phyloP scores from a whole-genome alignment of 2,888 invertebrate genomes.

The Tenthredo scrophulariae region DNA sequence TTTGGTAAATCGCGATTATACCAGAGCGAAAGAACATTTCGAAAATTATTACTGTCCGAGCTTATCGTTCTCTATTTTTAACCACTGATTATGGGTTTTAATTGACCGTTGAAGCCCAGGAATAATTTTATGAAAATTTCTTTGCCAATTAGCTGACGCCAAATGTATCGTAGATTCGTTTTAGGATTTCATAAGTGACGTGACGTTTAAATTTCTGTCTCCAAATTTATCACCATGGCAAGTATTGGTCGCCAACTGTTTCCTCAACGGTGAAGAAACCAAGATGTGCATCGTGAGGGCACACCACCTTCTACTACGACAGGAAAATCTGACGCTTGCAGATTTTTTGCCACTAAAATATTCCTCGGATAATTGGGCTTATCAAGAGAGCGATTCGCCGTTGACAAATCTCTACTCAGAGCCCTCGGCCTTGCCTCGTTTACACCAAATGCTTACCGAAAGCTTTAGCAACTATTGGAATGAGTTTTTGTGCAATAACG shows the following conservation, averaged over 20 bases:
- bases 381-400: conserved; percentile 75
- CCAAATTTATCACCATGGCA: conserved; percentile 90
- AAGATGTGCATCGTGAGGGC: conserved; percentile 85
- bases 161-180: conserved; percentile 62
- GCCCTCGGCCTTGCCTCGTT: conserved; percentile 82
- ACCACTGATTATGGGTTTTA: not conserved
- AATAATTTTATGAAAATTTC: not conserved
- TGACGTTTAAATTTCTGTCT: conserved; percentile 88
- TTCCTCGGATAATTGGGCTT: conserved; percentile 74
- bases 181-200: conserved; percentile 89
- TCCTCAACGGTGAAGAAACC: conserved; percentile 77
- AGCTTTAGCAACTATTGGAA: conserved; percentile 89
- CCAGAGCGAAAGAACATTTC: not conserved
- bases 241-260: conserved; percentile 83
- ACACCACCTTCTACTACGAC: conserved; percentile 88
- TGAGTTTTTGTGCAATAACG: conserved; percentile 88
- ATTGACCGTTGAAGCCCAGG: not conserved
- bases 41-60: not conserved
- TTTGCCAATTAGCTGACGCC: not conserved
- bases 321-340: conserved; percentile 86
- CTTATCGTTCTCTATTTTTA: conserved; percentile 40
- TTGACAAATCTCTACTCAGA: conserved; percentile 71
- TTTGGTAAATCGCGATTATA: not conserved
- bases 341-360: conserved; percentile 85
- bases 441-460: conserved; percentile 85